Base-by-base conservation (phyloP, 2,888 invertebrate species). In the Heliconius ethilla region DNA sequence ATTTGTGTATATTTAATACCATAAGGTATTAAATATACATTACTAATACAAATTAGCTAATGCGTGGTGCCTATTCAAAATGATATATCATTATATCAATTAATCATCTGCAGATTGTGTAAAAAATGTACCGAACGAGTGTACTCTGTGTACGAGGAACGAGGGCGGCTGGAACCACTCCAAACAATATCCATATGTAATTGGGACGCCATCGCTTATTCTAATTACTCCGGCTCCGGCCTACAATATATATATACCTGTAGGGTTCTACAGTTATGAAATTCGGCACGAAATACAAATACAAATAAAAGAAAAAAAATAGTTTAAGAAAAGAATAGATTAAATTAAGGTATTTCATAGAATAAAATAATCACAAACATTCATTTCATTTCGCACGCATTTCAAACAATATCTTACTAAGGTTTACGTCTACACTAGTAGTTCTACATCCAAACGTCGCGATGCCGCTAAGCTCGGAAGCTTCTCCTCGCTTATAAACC, bases 161-260 rank as follows among this genome's bases (percentile, higher is more conserved):
- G 75, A 77, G 77, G 67, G 45, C 70, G 74, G 74, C 81, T 79
- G 79, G 78, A 77, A 65, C 27, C 37, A 59, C 76, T 80, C 78
- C 73, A 78, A 78, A 55, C 69, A 40, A 77, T 73, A 72, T 74
- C n/a, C 45, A 67, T 15, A 62, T 22, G 73, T 67, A 73, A 77
- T 77, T 74, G 67, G 77, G 67, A 29, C 73, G 40, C 73, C 73
- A 67, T 59, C 62, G 27, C 62, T 66, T 72, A 37, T 66, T 77
- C 55, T 59, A 27, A 73, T 73, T 59, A 77, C 62, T 37, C 33
- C 27, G 15, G 63, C 51, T 70, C 51, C 75, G 62, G n/a, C 66
- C 29, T 37, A 4, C 63, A 15, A 74, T 18, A 51, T 15, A 29
- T 33, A 33, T 1, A 7, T 7, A 33, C 15, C 6, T 18, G 18